Conservation (phyloP, 2,113 vertebrate species). For the Pavo muticus region DNA sequence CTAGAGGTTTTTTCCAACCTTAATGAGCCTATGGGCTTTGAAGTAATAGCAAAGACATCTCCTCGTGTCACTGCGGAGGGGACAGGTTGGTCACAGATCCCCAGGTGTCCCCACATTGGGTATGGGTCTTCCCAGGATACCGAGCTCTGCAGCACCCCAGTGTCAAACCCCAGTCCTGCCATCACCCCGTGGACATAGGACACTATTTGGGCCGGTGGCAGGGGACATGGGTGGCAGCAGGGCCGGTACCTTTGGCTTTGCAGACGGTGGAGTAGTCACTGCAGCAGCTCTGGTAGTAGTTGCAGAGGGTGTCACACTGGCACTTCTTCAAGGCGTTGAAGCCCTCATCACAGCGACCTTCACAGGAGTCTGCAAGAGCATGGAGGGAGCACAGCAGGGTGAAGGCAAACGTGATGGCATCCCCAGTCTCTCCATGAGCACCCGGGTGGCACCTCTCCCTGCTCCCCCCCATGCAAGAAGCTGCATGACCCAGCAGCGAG, state of each 20-base stretch:
- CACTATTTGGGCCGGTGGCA: background rate
- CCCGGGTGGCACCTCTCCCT: fast-evolving
- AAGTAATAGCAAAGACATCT: slow-evolving; percentile 82
- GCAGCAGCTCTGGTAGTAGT: slow-evolving; percentile 95
- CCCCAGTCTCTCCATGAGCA: background rate
- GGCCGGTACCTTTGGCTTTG: slow-evolving; percentile 79
- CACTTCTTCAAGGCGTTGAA: slow-evolving; percentile 82
- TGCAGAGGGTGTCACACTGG: slow-evolving; percentile 93
- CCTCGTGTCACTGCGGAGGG: slow-evolving; percentile 83
- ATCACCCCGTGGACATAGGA: fast-evolving
- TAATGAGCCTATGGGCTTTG: too few species aligned
- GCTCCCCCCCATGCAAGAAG: fast-evolving
- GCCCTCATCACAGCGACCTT: slow-evolving; percentile 85
- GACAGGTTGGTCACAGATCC: background rate
- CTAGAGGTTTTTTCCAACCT: too few species aligned
- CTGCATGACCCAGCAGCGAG: background rate
- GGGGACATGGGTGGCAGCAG: fast-evolving
- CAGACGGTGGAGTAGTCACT: slow-evolving; percentile 82
- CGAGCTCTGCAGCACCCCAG: background rate
- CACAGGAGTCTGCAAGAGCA: slow-evolving; percentile 85
- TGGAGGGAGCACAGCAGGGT: fast-evolving
- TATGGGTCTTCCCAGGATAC: background rate
- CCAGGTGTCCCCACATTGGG: fast-evolving
- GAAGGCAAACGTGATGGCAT: fast-evolving
- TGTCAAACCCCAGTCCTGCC: background rate